Conservation (phyloP, 2,888 invertebrate genomes). For the Tipula vernalis region DNA sequence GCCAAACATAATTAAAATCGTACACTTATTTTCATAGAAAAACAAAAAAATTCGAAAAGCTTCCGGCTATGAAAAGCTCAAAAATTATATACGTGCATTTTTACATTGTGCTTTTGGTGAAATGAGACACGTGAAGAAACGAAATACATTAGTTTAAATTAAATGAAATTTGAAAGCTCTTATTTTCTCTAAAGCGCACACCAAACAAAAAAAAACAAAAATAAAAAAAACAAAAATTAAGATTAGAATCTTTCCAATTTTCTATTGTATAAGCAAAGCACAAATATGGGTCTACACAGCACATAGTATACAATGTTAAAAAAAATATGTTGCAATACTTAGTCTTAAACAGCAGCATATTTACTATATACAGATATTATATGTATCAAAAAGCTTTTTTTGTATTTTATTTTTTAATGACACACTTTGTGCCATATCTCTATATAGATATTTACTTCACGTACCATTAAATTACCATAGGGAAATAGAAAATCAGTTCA, state of each 20-base stretch:
- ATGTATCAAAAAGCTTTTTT: neutral
- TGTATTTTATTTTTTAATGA: neutral
- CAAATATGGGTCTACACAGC: neutral
- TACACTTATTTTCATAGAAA: too few relatives aligned
- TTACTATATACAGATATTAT: neutral
- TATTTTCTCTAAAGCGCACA: neutral
- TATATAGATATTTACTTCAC: neutral
- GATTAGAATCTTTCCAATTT: neutral
- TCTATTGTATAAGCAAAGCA: neutral
- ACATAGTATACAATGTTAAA: neutral
- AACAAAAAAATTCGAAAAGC: too few relatives aligned
- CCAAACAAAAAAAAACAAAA: neutral
- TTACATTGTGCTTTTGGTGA: neutral
- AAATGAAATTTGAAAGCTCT: neutral
- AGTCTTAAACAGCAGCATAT: neutral
- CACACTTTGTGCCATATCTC: neutral
- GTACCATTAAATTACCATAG: conserved; percentile 4
- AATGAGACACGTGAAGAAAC: neutral
- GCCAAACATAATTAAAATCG: too few relatives aligned
- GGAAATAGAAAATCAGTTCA: neutral
- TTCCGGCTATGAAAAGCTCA: too few relatives aligned
- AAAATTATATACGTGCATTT: too few relatives aligned
- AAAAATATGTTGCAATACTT: neutral
- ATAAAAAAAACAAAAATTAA: neutral
- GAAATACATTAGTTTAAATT: neutral